Conservation (phyloP, 2,113 vertebrate species). For the Oryzias celebensis region DNA sequence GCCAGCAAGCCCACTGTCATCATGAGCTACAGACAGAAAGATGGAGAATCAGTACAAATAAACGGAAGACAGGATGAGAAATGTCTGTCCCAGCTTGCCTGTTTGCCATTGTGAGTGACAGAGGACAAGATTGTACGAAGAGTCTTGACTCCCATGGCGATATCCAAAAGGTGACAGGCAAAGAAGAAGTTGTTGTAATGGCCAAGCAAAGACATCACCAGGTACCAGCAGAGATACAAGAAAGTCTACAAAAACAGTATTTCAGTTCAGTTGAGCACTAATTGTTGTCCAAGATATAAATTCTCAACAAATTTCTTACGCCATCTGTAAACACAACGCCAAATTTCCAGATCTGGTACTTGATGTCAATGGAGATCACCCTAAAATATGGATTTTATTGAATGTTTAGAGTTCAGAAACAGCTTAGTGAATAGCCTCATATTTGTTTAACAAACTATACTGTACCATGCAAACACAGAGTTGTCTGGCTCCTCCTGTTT, state of each 20-base stretch:
- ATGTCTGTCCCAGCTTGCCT: constrained; percentile 69
- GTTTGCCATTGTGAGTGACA: constrained; percentile 93
- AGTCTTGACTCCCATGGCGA: constrained; percentile 92
- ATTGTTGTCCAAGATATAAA: no score
- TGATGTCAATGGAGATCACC: constrained; percentile 85
- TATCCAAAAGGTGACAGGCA: constrained; percentile 89
- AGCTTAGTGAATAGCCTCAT: no score
- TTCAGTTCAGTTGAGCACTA: neutral
- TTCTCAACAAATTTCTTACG: constrained; percentile 72
- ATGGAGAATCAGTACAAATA: neutral
- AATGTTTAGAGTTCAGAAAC: neutral
- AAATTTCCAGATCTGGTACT: constrained; percentile 96
- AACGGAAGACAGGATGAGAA: neutral
- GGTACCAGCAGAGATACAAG: constrained; percentile 91
- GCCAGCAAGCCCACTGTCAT: constrained; percentile 91
- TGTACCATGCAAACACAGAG: constrained; percentile 81
- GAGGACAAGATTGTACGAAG: constrained; percentile 91
- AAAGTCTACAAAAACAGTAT: constrained; percentile 79
- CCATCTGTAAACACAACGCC: constrained; percentile 92
- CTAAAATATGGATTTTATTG: constrained; percentile 55
- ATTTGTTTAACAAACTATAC: neutral
- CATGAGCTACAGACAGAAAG: constrained; percentile 77
- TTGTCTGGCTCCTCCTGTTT: constrained; percentile 83
- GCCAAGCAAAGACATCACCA: constrained; percentile 88
- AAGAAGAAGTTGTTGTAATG: constrained; percentile 97